phyloP scores from a whole-genome alignment of 2,888 invertebrate species.

The Osedax fenrisi region DNA sequence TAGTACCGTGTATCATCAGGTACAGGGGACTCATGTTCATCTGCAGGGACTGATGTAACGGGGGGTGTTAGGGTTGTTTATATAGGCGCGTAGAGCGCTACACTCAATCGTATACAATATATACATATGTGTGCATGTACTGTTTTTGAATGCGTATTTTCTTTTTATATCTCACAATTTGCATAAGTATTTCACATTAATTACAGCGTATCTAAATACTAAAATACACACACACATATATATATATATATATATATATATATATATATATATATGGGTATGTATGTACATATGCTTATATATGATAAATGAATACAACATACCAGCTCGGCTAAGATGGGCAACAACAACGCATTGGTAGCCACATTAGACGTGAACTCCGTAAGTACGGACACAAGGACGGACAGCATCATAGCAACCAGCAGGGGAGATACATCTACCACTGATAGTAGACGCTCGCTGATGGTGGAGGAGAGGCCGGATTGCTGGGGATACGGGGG shows the following conservation, averaged over 20 bases:
- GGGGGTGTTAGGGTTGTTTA: not conserved
- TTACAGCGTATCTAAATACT: not conserved
- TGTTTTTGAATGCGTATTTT: too few species aligned
- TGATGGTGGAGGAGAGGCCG: constrained; percentile 43
- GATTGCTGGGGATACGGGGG: constrained; percentile 38
- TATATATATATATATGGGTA: not conserved
- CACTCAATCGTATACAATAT: not conserved
- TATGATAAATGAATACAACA: too few species aligned
- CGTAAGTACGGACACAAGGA: constrained; percentile 43
- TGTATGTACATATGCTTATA: not conserved
- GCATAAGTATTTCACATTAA: too few species aligned
- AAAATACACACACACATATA: not conserved
- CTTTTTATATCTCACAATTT: too few species aligned
- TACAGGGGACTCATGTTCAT: constrained; percentile 71
- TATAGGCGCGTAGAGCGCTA: not conserved
- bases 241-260: not conserved
- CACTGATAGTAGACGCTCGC: constrained; percentile 39
- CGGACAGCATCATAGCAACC: constrained; percentile 41
- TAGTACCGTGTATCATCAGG: constrained; percentile 74
- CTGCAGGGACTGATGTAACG: constrained; percentile 57
- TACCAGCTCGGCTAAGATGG: constrained; percentile 45
- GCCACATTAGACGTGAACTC: constrained; percentile 47
- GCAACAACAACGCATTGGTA: constrained; percentile 46
- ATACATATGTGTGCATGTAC: not conserved
- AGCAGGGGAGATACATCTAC: constrained; percentile 40